A percentile compares a stretch with the other conserved stretches of the same genome.
These are phyloP conservation scores for Tupaia tana DNA, from an alignment of 2,113 vertebrate species.

Conservation along the genomic window DNA sequence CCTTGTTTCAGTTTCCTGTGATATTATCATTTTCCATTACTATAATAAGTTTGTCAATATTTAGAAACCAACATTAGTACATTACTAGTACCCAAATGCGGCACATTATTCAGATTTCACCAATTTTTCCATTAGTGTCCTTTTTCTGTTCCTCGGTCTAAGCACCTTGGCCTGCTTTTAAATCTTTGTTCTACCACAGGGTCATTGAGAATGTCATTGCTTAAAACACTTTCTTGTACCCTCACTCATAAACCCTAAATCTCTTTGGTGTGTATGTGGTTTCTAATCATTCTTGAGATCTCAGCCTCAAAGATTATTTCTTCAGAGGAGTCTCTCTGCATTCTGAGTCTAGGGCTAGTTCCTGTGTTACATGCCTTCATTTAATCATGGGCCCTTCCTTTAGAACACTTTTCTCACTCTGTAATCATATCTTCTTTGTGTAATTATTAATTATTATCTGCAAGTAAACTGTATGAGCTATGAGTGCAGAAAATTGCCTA, in stretches of 20 bases:
- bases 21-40: background rate
- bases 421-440: background rate
- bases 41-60: background rate
- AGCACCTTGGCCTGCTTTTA: background rate
- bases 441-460: background rate
- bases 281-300: background rate
- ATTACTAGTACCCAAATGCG: background rate
- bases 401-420: background rate
- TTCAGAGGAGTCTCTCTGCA: background rate
- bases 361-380: background rate
- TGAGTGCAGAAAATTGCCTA: background rate
- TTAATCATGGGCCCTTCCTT: background rate
- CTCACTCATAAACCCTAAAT: background rate
- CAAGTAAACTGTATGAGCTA: background rate
- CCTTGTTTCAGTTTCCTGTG: background rate
- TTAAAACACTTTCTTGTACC: background rate
- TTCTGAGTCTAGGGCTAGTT: background rate
- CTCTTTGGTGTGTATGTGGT: background rate
- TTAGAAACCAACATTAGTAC: background rate
- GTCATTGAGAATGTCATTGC: background rate
- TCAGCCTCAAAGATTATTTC: background rate
- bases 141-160: conserved; percentile 29
- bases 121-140: conserved; percentile 21
- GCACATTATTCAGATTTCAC: conserved; percentile 19
- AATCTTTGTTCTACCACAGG: background rate